phyloP scores from a whole-genome alignment of 2,888 invertebrate species.

The Kryphioiulus occultus region DNA sequence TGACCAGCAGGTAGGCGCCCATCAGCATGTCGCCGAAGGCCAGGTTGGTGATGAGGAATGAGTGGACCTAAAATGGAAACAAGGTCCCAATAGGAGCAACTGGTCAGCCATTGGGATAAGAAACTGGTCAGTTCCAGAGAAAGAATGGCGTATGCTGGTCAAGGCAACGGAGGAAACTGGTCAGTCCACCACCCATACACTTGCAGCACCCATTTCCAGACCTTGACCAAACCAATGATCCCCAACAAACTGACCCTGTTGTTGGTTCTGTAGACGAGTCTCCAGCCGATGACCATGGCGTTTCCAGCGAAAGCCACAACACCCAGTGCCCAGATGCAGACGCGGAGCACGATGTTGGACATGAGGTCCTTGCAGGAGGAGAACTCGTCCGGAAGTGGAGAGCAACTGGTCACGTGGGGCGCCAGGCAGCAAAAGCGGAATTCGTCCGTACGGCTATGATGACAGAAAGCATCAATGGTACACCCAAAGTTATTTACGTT shows the following conservation, averaged over 20 bases:
- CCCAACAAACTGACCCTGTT: conserved; percentile 61
- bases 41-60: conserved; percentile 60
- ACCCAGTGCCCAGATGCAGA: conserved; percentile 63
- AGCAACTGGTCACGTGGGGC: conserved; percentile 59
- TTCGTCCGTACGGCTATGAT: conserved; percentile 61
- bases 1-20: conserved; percentile 59
- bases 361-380: conserved; percentile 64
- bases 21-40: conserved; percentile 59
- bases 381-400: conserved; percentile 62
- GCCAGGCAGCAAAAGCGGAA: conserved; percentile 64
- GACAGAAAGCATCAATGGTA: not conserved
- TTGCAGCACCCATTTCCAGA: too few relatives aligned
- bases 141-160: too few relatives aligned
- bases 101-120: not conserved
- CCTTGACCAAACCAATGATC: too few relatives aligned
- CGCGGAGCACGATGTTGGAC: conserved; percentile 62
- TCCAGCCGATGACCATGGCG: conserved; percentile 62
- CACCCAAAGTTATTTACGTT: too few relatives aligned
- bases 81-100: not conserved
- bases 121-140: not conserved
- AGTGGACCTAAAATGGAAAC: conserved; percentile 56
- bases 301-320: conserved; percentile 62
- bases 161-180: too few relatives aligned
- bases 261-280: conserved; percentile 62
- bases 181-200: too few relatives aligned